These are phyloP conservation scores for Ambastaia sidthimunki DNA, from an alignment of 2,797 vertebrate genomes.

Conservation along the genomic window DNA sequence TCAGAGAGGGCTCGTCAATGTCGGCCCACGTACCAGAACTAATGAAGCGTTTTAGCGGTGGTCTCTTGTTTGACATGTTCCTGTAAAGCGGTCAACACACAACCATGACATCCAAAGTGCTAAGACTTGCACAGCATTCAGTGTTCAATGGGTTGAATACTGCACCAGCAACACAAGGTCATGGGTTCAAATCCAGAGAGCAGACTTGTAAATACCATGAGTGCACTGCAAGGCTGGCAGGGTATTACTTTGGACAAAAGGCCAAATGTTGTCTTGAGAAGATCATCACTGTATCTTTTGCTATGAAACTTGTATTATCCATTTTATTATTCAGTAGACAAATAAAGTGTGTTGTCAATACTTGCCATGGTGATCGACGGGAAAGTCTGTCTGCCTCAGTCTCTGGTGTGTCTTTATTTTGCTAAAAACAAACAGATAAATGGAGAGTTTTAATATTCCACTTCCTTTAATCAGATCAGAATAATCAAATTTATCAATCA, in stretches of 20 bases:
- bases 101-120: slow-evolving; percentile 59
- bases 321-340: too few relatives aligned
- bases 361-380: slow-evolving; percentile 87
- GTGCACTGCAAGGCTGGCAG: not conserved
- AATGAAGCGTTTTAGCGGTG: slow-evolving; percentile 88
- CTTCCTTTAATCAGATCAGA: not conserved
- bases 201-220: not conserved
- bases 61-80: slow-evolving; percentile 85
- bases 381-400: slow-evolving; percentile 79
- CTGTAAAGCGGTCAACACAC: slow-evolving; percentile 71
- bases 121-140: slow-evolving; percentile 20
- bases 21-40: slow-evolving; percentile 90
- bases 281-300: not conserved
- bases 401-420: slow-evolving; percentile 78
- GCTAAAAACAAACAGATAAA: slow-evolving; percentile 42
- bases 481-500: too few relatives aligned
- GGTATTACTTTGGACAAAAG: not conserved
- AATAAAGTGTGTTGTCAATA: slow-evolving; percentile 1
- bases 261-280: not conserved
- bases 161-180: not conserved
- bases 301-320: not conserved
- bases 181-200: slow-evolving; percentile 7
- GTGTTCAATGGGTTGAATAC: not conserved
- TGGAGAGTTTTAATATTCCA: not conserved
- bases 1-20: slow-evolving; percentile 77